Conservation (phyloP, 2,888 invertebrate species). For the Boloria euphrosyne region DNA sequence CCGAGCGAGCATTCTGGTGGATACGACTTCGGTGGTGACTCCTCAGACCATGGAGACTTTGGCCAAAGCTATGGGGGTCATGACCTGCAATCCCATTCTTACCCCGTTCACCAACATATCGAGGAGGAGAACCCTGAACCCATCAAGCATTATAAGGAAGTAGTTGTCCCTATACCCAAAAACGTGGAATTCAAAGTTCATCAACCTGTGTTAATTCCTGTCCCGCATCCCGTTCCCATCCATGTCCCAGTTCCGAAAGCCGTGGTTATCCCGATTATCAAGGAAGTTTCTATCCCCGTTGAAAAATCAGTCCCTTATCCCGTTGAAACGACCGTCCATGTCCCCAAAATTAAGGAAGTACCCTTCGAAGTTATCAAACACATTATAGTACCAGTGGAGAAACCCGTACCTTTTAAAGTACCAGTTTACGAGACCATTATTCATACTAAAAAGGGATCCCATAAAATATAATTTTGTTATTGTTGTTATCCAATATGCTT, state of each 20-base stretch:
- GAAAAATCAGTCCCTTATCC: conserved; percentile 88
- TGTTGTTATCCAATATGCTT: too few relatives aligned
- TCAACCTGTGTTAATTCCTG: conserved; percentile 81
- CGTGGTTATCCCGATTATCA: conserved; percentile 85
- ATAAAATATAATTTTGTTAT: conserved; percentile 51
- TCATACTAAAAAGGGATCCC: conserved; percentile 84
- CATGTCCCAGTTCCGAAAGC: conserved; percentile 86
- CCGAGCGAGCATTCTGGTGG: conserved; percentile 64
- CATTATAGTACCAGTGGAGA: conserved; percentile 85
- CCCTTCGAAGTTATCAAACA: conserved; percentile 87
- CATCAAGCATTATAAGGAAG: conserved; percentile 86
- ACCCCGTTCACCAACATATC: conserved; percentile 84
- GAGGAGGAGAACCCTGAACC: conserved; percentile 87
- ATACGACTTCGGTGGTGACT: conserved; percentile 50
- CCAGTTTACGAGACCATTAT: conserved; percentile 88
- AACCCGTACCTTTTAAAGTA: conserved; percentile 86
- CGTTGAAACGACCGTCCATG: conserved; percentile 85
- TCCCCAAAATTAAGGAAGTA: conserved; percentile 86
- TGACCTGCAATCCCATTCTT: conserved; percentile 69
- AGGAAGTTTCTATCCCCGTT: conserved; percentile 86
- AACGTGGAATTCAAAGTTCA: conserved; percentile 83
- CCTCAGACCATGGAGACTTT: conserved; percentile 55
- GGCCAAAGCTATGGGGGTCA: conserved; percentile 63
- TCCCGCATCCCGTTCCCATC: conserved; percentile 86
- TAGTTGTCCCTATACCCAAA: conserved; percentile 84